phyloP scores from a whole-genome alignment of 2,797 vertebrate species.

The Coregonus ussuriensis region DNA sequence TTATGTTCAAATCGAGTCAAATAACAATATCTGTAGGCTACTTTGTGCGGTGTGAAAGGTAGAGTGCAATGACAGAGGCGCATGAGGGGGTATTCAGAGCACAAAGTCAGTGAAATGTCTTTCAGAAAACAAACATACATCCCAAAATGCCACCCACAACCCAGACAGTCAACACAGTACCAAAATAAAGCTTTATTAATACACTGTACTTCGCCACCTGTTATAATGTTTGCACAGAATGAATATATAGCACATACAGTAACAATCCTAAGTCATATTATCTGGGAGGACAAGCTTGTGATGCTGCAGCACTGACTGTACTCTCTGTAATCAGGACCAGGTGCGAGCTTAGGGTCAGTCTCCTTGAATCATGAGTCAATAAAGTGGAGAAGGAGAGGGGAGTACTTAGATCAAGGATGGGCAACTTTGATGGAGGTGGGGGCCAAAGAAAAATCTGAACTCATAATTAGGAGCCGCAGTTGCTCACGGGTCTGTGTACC shows the following conservation, averaged over 20 bases:
- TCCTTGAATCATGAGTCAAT: background rate
- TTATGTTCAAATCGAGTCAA: background rate
- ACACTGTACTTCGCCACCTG: background rate
- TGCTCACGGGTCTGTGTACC: too few relatives aligned
- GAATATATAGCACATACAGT: background rate
- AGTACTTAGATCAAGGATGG: conserved; percentile 19
- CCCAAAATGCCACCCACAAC: background rate
- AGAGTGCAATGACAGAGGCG: background rate
- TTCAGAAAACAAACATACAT: background rate
- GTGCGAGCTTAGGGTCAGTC: conserved; percentile 66
- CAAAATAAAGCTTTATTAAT: background rate
- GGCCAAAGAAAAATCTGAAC: too few relatives aligned
- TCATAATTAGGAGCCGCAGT: too few relatives aligned
- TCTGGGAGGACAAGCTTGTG: background rate
- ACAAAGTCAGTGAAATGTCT: background rate
- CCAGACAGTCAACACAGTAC: background rate
- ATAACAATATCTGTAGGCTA: background rate
- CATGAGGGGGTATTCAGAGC: background rate
- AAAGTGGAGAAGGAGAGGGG: background rate
- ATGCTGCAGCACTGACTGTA: conserved; percentile 29
- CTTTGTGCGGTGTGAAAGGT: background rate
- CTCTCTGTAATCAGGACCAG: conserved; percentile 76
- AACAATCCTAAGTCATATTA: background rate
- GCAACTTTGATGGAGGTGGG: conserved; percentile 1
- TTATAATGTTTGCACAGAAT: background rate